Evolutionary conservation across 2,113 vertebrate species (phyloP), one percentile per base, ranked within the genome.

Genomic region (Hipposideros armiger): DNA sequence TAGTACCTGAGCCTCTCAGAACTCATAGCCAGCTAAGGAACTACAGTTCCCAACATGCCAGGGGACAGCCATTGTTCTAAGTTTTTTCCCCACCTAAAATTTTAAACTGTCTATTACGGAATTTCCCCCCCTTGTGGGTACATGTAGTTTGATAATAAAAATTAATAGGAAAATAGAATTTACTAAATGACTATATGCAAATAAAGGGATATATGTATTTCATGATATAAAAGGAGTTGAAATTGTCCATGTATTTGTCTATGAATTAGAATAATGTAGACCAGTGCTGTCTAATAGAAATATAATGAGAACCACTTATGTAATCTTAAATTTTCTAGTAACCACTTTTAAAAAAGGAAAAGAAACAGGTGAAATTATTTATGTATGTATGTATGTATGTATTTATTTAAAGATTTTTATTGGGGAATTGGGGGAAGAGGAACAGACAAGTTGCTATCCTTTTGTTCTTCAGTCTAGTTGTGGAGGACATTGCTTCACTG

Each of bases 191-290:
- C 17, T 40, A n/a, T 60, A 20, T 50, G 24, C 56, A 36, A 86
- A 77, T 86, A 19, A n/a, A 86, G 50, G 28, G 70, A 60, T 60
- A 52, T 70, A 26, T 28, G 36, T 91, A 72, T 72, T 86, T 91
- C 22, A 72, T 54, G n/a, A 54, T 78, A 64, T 87, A 80, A 69
- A 87, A 80, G 73, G 20, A 86, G 6, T 87, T 66, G 30, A 78
- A 62, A 64, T 91, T 78, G 11, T 78, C 77, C n/a, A 78, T 62
- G 85, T 88, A 90, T 88, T 88, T 81, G 32, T 78, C 56, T 22
- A 42, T 54, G 69, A n/a, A 42, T 72, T 47, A 72, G 36, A 73
- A 89, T 54, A 62, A 89, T 89, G 28, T 73, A 91, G 69, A 64
- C 64, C 42, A 52, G 67, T 50, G 30, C 11, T 52, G 16, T 50